Evolutionary conservation across 2,888 invertebrate species (phyloP), one percentile per base, ranked within the genome.

Genomic region (Drosophila mimetica): DNA sequence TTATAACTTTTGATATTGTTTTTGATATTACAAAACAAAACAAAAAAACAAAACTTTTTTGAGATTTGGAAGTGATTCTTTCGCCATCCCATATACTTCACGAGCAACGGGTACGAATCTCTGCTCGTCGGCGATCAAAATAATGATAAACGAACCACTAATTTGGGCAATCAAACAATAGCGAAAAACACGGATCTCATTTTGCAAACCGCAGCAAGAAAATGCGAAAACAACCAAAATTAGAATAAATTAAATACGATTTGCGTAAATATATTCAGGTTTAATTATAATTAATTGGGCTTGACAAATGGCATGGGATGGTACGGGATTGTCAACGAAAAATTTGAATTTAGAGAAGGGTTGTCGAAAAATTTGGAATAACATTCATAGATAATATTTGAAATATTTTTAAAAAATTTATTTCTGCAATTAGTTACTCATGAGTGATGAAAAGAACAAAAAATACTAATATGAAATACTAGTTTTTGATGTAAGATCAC

Each of bases 121-220:
- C 44, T 16, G 28, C 28, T 28, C 44, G 28, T 44, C 41, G 18
- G 14, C 25, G 32, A 59, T 48, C 32, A 50, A 30, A 64, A 13
- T 36, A 60, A 42, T 60, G 60, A 44, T 61, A 63, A 63, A 59
- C 50, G 58, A 41, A 32, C 61, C 65, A 61, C 42, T 53, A 53
- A 66, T 63, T 63, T 30, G 53, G 34, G n/a, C 63, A 66, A 63
- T 66, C 65, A 66, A 66, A 50, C 65, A 46, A 50, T 44, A 47
- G 59, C 36, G 36, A 52, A 60, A 34, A 30, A 46, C 16, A 30
- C 37, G 46, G 11, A 61, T 46, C 60, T 61, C 60, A 57, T 39
- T 57, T 39, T 11, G 30, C 44, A 14, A 28, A 13, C 2, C 4
- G 20, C 9, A 14, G 14, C 25, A 25, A 25, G 44, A 14, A 44